Percentiles rank a stretch among this genome's conserved stretches.
Conservation (phyloP, 2,888 invertebrate species). For the Calameuta pallipes region DNA sequence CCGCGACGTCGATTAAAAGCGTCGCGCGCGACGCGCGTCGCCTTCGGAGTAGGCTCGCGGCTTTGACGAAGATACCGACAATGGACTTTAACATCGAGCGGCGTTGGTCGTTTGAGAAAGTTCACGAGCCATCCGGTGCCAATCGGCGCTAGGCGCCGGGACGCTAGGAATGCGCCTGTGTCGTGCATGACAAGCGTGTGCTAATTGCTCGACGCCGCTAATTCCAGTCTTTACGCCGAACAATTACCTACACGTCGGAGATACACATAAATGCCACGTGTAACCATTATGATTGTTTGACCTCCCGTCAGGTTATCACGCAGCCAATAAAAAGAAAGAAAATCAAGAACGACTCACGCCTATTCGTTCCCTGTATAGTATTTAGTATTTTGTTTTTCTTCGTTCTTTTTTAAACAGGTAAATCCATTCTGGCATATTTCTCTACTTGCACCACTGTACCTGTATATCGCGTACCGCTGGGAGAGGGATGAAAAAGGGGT, state of each 20-base stretch:
- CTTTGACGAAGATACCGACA: background rate
- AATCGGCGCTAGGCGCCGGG: conserved; percentile 27
- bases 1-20: background rate
- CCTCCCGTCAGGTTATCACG: background rate
- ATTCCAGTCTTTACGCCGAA: background rate
- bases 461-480: background rate
- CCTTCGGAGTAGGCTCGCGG: background rate
- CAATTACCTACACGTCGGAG: background rate
- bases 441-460: background rate
- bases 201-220: conserved; percentile 45
- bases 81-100: background rate
- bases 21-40: background rate
- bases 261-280: background rate
- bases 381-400: background rate
- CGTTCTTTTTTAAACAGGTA: background rate
- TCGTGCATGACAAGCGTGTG: conserved; percentile 53
- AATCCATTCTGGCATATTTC: background rate
- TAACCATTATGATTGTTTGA: background rate
- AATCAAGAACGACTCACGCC: background rate
- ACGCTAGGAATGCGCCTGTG: conserved; percentile 29
- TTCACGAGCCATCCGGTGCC: conserved; percentile 26
- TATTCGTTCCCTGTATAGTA: background rate
- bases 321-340: background rate
- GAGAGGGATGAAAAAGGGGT: conserved; percentile 16
- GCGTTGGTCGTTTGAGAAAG: conserved; percentile 16